Evolutionary conservation across 2,888 invertebrate genomes (phyloP).

Genomic region (Idaea biselata): DNA sequence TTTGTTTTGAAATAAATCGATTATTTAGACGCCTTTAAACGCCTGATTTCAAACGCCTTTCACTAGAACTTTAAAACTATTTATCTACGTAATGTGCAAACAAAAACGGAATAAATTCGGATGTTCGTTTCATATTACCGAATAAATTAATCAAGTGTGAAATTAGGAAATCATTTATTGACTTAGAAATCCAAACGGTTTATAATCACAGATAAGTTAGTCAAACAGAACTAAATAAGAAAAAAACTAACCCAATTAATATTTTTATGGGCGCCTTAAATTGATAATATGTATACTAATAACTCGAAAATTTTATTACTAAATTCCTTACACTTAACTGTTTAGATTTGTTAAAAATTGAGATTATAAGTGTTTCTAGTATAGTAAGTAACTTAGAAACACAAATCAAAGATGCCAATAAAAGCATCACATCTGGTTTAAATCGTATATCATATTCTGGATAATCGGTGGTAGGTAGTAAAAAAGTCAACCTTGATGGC

Average conservation of each 20-base stretch:
- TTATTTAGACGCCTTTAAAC: too few species aligned
- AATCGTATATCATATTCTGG: slow-evolving; percentile 17
- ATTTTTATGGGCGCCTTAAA: background rate
- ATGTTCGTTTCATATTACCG: background rate
- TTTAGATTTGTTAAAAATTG: background rate
- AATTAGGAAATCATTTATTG: background rate
- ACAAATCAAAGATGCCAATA: background rate
- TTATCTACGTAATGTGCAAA: slow-evolving; percentile 7
- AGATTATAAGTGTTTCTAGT: background rate
- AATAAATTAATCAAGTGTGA: background rate
- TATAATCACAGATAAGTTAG: background rate
- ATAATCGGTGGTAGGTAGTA: slow-evolving; percentile 32
- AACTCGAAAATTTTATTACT: background rate
- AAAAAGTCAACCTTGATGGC: slow-evolving; percentile 54
- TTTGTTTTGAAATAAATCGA: slow-evolving; percentile 8
- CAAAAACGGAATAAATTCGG: slow-evolving; percentile 12
- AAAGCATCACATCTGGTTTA: background rate
- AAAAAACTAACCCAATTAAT: background rate
- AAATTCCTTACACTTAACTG: too few species aligned
- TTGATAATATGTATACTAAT: background rate
- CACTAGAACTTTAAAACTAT: slow-evolving; percentile 12
- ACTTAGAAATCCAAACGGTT: background rate
- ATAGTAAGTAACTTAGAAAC: background rate
- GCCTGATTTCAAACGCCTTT: slow-evolving; percentile 22
- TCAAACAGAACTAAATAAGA: background rate